These are phyloP conservation scores for Drosophila ficusphila DNA, from an alignment of 1,140 invertebrate genomes.

Conservation along the genomic window DNA sequence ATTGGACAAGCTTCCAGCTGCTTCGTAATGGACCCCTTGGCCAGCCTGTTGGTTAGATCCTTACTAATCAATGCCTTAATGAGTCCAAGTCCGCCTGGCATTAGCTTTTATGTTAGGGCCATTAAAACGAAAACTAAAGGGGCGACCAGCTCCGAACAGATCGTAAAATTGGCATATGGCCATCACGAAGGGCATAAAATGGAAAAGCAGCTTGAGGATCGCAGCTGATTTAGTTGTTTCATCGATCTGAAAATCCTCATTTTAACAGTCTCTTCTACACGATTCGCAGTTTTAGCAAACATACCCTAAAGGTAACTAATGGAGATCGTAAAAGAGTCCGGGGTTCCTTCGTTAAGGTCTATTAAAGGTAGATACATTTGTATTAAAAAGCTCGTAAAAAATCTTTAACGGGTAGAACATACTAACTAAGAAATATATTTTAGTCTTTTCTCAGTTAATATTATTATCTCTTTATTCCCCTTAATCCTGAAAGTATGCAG, in stretches of 20 bases:
- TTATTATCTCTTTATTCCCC: not conserved
- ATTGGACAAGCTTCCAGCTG: conserved; percentile 6
- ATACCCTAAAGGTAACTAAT: not conserved
- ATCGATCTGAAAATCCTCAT: conserved; percentile 9
- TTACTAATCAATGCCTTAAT: conserved; percentile 27
- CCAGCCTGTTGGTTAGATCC: conserved; percentile 1
- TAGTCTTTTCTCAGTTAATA: too few relatives aligned
- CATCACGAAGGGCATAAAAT: conserved; percentile 19
- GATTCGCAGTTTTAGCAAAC: not conserved
- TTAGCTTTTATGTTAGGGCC: conserved; percentile 23
- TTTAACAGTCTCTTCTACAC: not conserved
- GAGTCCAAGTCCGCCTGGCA: conserved; percentile 3
- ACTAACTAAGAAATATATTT: too few relatives aligned
- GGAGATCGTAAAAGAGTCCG: not conserved
- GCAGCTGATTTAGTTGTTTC: conserved; percentile 5
- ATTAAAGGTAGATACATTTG: not conserved
- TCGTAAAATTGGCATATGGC: conserved; percentile 1
- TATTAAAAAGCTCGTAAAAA: not conserved
- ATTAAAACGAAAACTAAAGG: conserved; percentile 5
- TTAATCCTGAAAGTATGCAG: conserved; percentile 52
- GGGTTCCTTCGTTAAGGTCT: not conserved
- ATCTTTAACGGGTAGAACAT: too few relatives aligned
- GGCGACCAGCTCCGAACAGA: not conserved
- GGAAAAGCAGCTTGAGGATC: not conserved
- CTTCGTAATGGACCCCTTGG: not conserved